Evolutionary conservation across 2,797 vertebrate genomes (phyloP).

Genomic region (Coranthus polyacanthus): DNA sequence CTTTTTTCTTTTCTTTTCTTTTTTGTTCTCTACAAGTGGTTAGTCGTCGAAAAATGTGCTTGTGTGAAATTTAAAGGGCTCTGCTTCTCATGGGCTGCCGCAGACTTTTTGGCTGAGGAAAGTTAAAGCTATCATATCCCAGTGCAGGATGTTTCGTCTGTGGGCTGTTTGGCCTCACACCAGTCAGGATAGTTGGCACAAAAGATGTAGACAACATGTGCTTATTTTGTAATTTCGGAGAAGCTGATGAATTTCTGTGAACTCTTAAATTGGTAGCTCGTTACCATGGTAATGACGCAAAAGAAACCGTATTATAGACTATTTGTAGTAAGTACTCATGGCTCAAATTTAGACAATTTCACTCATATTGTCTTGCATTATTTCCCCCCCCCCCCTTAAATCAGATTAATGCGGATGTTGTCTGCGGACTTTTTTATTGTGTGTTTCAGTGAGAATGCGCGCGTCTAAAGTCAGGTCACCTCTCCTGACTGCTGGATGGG

Average conservation of each 20-base stretch:
- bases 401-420: constrained; percentile 3
- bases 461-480: constrained; percentile 16
- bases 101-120: constrained; percentile 1
- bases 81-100: neutral
- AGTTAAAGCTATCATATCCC: neutral
- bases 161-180: neutral
- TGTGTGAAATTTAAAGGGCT: constrained; percentile 65
- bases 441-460: constrained; percentile 9
- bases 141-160: neutral
- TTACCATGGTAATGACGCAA: constrained; percentile 54
- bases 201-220: neutral
- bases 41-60: constrained; percentile 25
- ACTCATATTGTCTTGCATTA: neutral
- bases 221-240: neutral
- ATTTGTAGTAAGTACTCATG: no score
- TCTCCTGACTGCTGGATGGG: constrained; percentile 41
- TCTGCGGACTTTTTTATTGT: neutral
- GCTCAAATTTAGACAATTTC: neutral
- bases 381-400: no score
- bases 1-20: neutral
- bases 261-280: neutral
- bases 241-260: neutral
- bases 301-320: neutral
- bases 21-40: neutral
- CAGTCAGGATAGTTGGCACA: neutral